Conservation (phyloP, 2,113 vertebrate species). For the Piprites chloris region DNA sequence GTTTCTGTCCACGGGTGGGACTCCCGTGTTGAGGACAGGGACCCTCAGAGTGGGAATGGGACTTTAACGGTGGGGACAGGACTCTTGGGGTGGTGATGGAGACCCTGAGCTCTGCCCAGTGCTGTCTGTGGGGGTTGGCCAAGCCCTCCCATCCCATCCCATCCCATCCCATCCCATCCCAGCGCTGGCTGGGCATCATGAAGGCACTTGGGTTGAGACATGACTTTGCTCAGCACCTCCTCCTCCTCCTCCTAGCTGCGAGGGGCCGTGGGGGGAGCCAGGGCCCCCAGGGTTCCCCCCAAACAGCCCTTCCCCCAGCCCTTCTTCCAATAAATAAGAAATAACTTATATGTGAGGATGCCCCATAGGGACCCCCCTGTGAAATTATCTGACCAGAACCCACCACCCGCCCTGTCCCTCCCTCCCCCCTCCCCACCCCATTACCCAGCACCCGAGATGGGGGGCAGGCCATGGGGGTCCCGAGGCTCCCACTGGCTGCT, state of each 20-base stretch:
- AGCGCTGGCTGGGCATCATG: background rate
- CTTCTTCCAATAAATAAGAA: constrained; percentile 45
- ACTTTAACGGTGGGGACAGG: background rate
- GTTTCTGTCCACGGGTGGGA: background rate
- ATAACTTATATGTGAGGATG: constrained; percentile 19
- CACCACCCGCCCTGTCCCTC: background rate
- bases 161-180: background rate
- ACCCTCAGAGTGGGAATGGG: background rate
- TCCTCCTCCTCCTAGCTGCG: background rate
- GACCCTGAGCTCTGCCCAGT: background rate
- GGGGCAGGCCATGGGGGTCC: background rate
- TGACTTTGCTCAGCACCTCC: background rate
- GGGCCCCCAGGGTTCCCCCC: background rate
- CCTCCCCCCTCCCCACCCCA: background rate
- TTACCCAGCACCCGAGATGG: background rate
- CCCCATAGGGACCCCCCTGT: background rate
- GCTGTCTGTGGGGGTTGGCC: background rate
- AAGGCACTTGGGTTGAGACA: background rate
- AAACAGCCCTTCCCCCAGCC: background rate
- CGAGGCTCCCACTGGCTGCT: background rate
- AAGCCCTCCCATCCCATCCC: background rate
- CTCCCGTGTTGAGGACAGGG: background rate
- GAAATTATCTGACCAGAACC: constrained; percentile 1
- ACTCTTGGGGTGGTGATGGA: background rate
- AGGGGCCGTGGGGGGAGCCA: background rate